These are phyloP conservation scores for Syrista parreyssii DNA, from an alignment of 2,888 invertebrate species.

Conservation along the genomic window DNA sequence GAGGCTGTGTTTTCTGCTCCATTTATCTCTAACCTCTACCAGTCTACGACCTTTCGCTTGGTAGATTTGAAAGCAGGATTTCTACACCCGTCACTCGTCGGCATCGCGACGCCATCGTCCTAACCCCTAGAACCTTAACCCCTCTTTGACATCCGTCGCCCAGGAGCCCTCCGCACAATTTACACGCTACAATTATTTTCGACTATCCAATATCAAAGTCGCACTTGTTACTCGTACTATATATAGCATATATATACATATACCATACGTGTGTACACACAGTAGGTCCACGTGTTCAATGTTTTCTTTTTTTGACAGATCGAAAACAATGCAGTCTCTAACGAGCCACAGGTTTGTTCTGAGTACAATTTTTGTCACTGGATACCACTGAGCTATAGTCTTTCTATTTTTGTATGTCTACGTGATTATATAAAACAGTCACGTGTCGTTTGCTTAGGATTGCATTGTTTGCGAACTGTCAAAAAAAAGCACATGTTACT, in stretches of 20 bases:
- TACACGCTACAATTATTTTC: slow-evolving; percentile 49
- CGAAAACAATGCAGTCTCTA: not conserved
- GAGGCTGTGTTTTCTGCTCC: slow-evolving; percentile 48
- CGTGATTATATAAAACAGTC: not conserved
- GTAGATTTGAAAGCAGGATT: not conserved
- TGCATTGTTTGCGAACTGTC: not conserved
- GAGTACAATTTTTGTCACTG: not conserved
- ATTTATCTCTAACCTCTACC: slow-evolving; percentile 33
- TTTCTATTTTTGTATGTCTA: not conserved
- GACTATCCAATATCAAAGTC: not conserved
- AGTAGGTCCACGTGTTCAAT: not conserved
- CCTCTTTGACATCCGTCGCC: slow-evolving; percentile 10
- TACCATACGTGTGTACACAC: no score
- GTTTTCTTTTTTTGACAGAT: not conserved
- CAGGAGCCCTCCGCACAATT: slow-evolving; percentile 29
- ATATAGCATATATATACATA: not conserved
- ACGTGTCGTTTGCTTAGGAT: not conserved
- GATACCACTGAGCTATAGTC: not conserved
- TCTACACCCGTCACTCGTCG: not conserved
- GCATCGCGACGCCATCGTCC: not conserved
- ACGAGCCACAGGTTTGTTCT: not conserved
- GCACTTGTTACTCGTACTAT: not conserved
- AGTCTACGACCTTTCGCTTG: slow-evolving; percentile 7
- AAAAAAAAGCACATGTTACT: not conserved
- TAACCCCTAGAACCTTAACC: not conserved